Percentiles rank a stretch among this genome's conserved stretches.
Conservation (phyloP, 2,888 invertebrate genomes). For the Mythimna ferrago region DNA sequence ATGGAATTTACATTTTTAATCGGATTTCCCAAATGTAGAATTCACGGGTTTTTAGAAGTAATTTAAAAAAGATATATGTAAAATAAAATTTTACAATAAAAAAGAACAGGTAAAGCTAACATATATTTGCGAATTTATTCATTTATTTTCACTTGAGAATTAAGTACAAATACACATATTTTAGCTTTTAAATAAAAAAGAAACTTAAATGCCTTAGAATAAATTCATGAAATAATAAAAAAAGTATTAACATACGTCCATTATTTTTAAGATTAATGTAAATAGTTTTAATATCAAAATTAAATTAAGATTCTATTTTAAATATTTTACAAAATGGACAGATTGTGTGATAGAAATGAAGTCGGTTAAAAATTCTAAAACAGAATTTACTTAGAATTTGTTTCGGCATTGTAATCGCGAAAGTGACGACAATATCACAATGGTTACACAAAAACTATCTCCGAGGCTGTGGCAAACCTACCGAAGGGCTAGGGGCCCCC, state of each 20-base stretch:
- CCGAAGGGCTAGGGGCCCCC: no score
- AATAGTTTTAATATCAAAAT: slow-evolving; percentile 54
- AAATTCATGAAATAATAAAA: slow-evolving; percentile 27
- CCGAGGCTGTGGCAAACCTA: no score
- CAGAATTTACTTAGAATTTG: no score
- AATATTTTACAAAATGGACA: slow-evolving; percentile 34
- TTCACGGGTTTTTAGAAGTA: slow-evolving; percentile 54
- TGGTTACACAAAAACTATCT: no score
- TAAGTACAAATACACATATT: slow-evolving; percentile 59
- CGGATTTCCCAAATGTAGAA: slow-evolving; percentile 39
- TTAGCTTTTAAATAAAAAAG: slow-evolving; percentile 33
- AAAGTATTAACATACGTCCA: slow-evolving; percentile 49
- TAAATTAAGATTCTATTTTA: slow-evolving; percentile 27
- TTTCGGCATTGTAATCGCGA: no score
- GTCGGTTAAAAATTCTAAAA: no score
- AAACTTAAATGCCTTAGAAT: slow-evolving; percentile 35
- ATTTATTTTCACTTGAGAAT: slow-evolving; percentile 47
- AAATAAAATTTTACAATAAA: slow-evolving; percentile 61
- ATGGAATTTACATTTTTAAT: neutral
- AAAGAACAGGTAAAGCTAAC: slow-evolving; percentile 14
- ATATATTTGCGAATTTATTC: slow-evolving; percentile 42
- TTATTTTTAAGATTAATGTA: slow-evolving; percentile 57
- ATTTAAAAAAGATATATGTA: slow-evolving; percentile 55
- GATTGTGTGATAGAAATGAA: neutral
- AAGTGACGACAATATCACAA: no score